A percentile compares a stretch with the other conserved stretches of the same genome.
Conservation (phyloP, 1,140 invertebrate species). For the Aricia agestis region DNA sequence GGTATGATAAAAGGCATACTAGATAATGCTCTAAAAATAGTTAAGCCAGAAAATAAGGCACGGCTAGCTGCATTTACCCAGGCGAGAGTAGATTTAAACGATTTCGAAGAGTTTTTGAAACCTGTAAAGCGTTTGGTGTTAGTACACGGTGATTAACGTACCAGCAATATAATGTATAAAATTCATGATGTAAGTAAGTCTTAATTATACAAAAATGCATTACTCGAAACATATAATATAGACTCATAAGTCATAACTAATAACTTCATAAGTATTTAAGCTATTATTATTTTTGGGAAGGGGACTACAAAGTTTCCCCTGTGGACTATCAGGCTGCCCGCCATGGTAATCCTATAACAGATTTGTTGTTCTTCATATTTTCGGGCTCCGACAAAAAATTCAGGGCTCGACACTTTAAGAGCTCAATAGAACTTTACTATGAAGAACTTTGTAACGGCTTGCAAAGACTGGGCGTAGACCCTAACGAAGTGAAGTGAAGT, state of each 20-base stretch:
- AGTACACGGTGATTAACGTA: slow-evolving; percentile 40
- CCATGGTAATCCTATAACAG: slow-evolving; percentile 66
- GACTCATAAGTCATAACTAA: too few relatives aligned
- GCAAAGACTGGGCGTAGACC: slow-evolving; percentile 33
- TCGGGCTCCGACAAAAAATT: slow-evolving; percentile 67
- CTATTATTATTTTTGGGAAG: slow-evolving; percentile 39
- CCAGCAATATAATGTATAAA: slow-evolving; percentile 40
- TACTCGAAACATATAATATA: too few relatives aligned
- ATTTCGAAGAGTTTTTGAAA: slow-evolving; percentile 22
- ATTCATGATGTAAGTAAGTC: slow-evolving; percentile 27
- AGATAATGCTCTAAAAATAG: slow-evolving; percentile 21
- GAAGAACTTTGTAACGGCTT: slow-evolving; percentile 45
- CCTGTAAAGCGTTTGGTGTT: slow-evolving; percentile 25
- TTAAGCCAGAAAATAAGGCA: slow-evolving; percentile 24
- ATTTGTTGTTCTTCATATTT: slow-evolving; percentile 76
- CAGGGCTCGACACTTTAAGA: slow-evolving; percentile 55
- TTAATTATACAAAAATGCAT: too few relatives aligned
- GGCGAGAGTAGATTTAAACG: neutral
- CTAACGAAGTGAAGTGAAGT: slow-evolving; percentile 34
- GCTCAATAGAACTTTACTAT: slow-evolving; percentile 70
- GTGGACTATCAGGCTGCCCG: slow-evolving; percentile 76
- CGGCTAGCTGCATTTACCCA: slow-evolving; percentile 22
- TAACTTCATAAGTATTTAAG: too few relatives aligned
- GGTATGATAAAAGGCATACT: slow-evolving; percentile 21
- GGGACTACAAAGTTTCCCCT: slow-evolving; percentile 49